Conservation (phyloP, 2,113 vertebrate species). For the Amblyornis subalaris region DNA sequence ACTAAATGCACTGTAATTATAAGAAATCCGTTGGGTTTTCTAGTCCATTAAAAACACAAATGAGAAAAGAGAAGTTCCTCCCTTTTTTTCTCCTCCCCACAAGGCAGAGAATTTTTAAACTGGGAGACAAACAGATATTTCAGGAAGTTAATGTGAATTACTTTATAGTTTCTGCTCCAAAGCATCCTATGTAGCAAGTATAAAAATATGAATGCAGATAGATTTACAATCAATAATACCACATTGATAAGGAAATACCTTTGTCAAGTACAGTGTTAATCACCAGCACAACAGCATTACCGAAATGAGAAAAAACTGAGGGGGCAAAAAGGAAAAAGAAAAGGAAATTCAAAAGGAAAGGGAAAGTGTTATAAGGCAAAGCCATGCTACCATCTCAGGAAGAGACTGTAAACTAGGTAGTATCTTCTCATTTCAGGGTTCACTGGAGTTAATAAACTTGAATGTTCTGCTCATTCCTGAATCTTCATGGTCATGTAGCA, state of each 20-base stretch:
- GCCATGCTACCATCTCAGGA: background rate
- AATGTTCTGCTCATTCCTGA: constrained; percentile 16
- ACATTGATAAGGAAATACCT: background rate
- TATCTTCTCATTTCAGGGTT: constrained; percentile 49
- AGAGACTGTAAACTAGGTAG: background rate
- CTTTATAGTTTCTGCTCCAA: background rate
- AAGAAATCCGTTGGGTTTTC: constrained; percentile 1
- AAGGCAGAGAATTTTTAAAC: background rate
- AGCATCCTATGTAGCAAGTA: background rate
- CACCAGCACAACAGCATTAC: background rate
- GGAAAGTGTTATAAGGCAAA: background rate
- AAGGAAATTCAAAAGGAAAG: background rate
- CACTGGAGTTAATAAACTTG: constrained; percentile 48
- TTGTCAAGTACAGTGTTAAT: background rate
- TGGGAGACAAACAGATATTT: background rate
- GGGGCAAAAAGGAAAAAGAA: background rate
- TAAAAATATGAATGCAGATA: background rate
- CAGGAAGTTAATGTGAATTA: background rate
- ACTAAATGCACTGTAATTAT: background rate
- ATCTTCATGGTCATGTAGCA: constrained; percentile 25
- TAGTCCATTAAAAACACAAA: constrained; percentile 11
- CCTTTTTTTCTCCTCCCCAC: background rate
- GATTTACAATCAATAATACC: background rate
- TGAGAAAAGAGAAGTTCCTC: background rate
- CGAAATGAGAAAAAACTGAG: background rate